Base-by-base conservation (phyloP, 2,888 invertebrate genomes). In the Eurytoma adleriae region DNA sequence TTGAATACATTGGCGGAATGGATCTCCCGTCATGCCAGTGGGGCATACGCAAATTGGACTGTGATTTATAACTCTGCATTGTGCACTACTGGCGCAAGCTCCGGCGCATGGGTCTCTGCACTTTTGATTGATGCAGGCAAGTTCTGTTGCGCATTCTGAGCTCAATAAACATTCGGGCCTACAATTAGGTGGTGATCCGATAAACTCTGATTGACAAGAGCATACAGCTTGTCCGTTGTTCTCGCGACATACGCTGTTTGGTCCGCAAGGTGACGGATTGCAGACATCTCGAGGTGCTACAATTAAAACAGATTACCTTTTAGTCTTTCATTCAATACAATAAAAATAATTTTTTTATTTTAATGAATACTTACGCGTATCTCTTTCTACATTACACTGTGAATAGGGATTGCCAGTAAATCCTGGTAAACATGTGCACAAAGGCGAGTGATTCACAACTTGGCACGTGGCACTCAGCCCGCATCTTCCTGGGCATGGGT, bases 381-480 rank as follows among this genome's bases (percentile, higher is more conserved):
- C 40, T 52, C 7, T 62, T 2, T 56, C 52, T 5, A 78, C 18
- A 14, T 20, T 66, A 40, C 93, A 93, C 78, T 91, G 91, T 81
- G 89, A 88, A 85, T 95, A 94, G 4, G 95, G 94, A 91, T 95
- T 94, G 30, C 95, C 95, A 18, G 93, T 93, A 84, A 92, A 93
- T 73, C 92, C 92, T 24, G 91, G 86, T n/a, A 91, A 91, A 87
- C 96, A 96, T 80, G 93, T 93, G 89, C 96, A 97, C 84, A 95
- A 93, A 4, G 96, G 96, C 87, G 94, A 94, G 88, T 96, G 96
- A 86, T 95, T 95, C 77, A 95, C 93, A 3, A 96, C 96, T 88
- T 93, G 93, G 86, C 97, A 97, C 52, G 93, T 91, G 18, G 95
- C 92, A 86, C 94, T 94, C 16, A 86, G 84, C 12, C 92, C 92